Evolutionary conservation across 1,140 invertebrate species (phyloP), one percentile per base, ranked within the genome.

Genomic region (Polypedilum vanderplanki): DNA sequence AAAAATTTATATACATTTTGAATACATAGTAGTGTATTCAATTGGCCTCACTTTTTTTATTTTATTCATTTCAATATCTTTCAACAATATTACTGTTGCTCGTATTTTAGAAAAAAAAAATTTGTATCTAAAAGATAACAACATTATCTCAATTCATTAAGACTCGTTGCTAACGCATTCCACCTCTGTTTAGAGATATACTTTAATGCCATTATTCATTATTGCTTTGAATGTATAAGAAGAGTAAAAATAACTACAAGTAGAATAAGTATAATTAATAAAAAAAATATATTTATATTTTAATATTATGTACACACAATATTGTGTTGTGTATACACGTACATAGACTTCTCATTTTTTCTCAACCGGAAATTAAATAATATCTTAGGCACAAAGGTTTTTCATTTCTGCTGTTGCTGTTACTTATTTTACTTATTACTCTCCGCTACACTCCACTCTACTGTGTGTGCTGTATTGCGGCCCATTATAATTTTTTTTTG

Each of bases 301-400:
- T 57, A 57, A 57, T 57, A 40, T 5, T 33, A 1, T 33, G 24
- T 33, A 33, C 5, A 33, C 24, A 33, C 24, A 33, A 33, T 33
- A 33, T 33, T 33, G 24, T 33, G 24, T 33, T 33, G 5, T 33
- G 5, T 33, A 33, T 33, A 33, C 24, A 33, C 24, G 24, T 33
- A 33, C 24, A 33, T 33, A 33, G 24, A 33, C 24, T 33, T 33
- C 24, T 33, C 24, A 33, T 33, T 33, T 33, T 12, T 15, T 41
- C 10, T 74, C 40, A 40, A 46, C 73, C 40, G 41, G 41, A 46
- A 74, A 74, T 74, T 41, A 74, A 46, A 74, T 46, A 74, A 40
- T 41, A 40, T 74, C 40, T 74, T 41, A 41, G 46, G 46, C 46
- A 57, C 46, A n/a, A 57, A 57, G 46, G 46, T 57, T 57, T 57